Percentiles rank a stretch among this genome's conserved stretches.
Conservation (phyloP, 2,888 invertebrate species). For the Acheta domesticus region DNA sequence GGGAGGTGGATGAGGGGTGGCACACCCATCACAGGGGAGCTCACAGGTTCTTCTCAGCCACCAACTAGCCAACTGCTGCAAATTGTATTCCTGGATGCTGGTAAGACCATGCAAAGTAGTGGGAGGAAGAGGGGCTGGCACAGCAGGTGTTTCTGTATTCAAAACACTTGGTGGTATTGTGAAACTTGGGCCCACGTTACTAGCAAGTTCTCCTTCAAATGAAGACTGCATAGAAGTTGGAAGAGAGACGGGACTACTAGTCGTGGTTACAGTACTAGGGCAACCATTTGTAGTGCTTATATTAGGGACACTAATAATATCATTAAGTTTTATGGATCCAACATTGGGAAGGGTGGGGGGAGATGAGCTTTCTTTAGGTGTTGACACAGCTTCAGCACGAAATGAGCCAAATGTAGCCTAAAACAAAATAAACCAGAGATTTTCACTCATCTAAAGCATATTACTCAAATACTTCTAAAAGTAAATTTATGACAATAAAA, state of each 20-base stretch:
- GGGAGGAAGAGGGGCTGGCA: constrained; percentile 45
- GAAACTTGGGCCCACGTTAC: constrained; percentile 46
- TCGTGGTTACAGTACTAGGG: constrained; percentile 59
- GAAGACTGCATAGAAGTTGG: constrained; percentile 70
- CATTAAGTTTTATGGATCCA: constrained; percentile 39
- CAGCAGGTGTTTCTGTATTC: constrained; percentile 43
- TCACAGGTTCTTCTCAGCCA: constrained; percentile 63
- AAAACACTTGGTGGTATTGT: constrained; percentile 46
- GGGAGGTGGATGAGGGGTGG: constrained; percentile 42
- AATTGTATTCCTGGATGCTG: constrained; percentile 81
- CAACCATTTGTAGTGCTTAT: constrained; percentile 24
- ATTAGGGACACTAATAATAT: constrained; percentile 29
- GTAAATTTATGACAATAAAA: not conserved
- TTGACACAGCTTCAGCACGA: constrained; percentile 57
- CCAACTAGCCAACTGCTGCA: constrained; percentile 77
- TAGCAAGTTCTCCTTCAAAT: constrained; percentile 68
- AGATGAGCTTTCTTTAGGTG: constrained; percentile 52
- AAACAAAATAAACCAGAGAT: constrained; percentile 26
- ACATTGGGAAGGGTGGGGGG: constrained; percentile 53
- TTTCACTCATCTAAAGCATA: too few species aligned
- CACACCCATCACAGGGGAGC: constrained; percentile 28
- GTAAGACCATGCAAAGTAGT: constrained; percentile 55
- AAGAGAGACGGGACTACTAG: constrained; percentile 64
- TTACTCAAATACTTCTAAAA: too few species aligned
- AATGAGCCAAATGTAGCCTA: constrained; percentile 72